Evolutionary conservation across 2,888 invertebrate species (phyloP).

Genomic region (Deladenus siricidicola): DNA sequence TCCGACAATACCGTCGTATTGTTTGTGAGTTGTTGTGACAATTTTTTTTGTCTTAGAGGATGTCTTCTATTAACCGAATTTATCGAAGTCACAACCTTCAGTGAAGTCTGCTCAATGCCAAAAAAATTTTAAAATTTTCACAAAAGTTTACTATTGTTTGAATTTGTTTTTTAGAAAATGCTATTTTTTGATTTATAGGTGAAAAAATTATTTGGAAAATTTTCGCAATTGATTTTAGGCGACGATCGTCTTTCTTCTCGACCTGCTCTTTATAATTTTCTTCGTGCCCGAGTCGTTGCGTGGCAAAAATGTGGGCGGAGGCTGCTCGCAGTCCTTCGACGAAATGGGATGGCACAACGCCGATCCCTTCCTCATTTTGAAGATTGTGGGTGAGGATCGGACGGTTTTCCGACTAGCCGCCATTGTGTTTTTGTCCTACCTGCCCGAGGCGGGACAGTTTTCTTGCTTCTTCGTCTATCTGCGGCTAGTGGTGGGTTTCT

Average conservation of each 20-base stretch:
- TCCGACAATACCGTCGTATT: slow-evolving; percentile 73
- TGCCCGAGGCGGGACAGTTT: slow-evolving; percentile 93
- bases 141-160: no score
- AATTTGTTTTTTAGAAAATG: no score
- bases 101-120: no score
- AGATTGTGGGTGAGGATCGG: slow-evolving; percentile 57
- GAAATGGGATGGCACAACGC: slow-evolving; percentile 73
- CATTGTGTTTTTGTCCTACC: slow-evolving; percentile 90
- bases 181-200: no score
- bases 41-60: slow-evolving; percentile 11
- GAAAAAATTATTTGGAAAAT: no score
- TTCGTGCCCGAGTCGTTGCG: slow-evolving; percentile 96
- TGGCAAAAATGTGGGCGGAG: slow-evolving; percentile 16
- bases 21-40: slow-evolving; percentile 26
- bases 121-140: no score
- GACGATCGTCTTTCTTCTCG: slow-evolving; percentile 83
- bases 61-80: no score
- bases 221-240: slow-evolving; percentile 65
- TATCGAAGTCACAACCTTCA: no score
- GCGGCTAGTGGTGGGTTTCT: slow-evolving; percentile 67
- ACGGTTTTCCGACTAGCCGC: slow-evolving; percentile 92
- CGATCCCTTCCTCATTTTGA: slow-evolving; percentile 71
- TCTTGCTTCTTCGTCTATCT: slow-evolving; percentile 99
- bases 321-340: background rate
- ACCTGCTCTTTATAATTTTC: slow-evolving; percentile 93